phyloP scores from a whole-genome alignment of 2,888 invertebrate species.

The Tenthredo mesomela region DNA sequence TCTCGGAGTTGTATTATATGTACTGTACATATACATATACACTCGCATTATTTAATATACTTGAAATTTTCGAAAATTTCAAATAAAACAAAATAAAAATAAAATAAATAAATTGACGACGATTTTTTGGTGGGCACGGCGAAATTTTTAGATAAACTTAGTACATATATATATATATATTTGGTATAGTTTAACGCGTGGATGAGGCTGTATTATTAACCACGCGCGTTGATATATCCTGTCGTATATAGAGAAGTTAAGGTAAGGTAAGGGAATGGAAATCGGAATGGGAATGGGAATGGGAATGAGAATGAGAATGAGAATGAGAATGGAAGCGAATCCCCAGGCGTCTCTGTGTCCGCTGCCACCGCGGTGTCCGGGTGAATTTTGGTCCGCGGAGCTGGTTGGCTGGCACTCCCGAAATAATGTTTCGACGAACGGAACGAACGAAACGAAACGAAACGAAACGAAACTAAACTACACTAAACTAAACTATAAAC shows the following conservation, averaged over 20 bases:
- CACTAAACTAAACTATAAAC: too few species aligned
- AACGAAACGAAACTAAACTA: not conserved
- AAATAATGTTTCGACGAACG: slow-evolving; percentile 68
- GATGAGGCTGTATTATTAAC: too few species aligned
- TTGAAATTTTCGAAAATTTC: too few species aligned
- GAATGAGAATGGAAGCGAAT: slow-evolving; percentile 33
- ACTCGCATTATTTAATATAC: too few species aligned
- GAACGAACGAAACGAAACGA: slow-evolving; percentile 24
- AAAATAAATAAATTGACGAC: too few species aligned
- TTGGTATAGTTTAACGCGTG: too few species aligned
- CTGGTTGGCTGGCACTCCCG: slow-evolving; percentile 71
- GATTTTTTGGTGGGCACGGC: too few species aligned
- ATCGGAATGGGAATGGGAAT: not conserved
- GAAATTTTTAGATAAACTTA: too few species aligned
- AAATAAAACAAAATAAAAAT: too few species aligned
- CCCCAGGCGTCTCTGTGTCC: slow-evolving; percentile 42
- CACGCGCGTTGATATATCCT: not conserved
- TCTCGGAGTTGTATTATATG: slow-evolving; percentile 12
- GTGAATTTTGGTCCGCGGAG: slow-evolving; percentile 55
- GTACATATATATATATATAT: too few species aligned
- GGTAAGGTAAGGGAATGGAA: not conserved
- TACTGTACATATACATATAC: too few species aligned
- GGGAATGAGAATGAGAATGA: too few species aligned
- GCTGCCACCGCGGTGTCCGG: slow-evolving; percentile 14
- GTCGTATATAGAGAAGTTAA: not conserved